These are phyloP conservation scores for Hypocryptadius cinnamomeus DNA, from an alignment of 2,113 vertebrate genomes.

Conservation along the genomic window DNA sequence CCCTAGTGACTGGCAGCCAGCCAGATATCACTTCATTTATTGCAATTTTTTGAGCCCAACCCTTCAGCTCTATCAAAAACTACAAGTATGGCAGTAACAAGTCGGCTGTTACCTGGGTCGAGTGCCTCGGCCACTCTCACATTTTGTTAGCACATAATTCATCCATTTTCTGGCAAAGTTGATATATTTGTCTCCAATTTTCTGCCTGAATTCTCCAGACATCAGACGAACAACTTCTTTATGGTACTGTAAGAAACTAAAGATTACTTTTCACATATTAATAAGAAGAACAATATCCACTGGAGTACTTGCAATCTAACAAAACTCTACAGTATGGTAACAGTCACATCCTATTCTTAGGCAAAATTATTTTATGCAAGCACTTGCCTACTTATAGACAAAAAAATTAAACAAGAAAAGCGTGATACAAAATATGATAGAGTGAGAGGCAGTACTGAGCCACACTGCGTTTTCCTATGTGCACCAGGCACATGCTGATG, in stretches of 20 bases:
- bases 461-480: background rate
- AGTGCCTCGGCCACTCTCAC: conserved; percentile 94
- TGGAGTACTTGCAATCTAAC: background rate
- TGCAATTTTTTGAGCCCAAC: background rate
- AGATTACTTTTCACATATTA: conserved; percentile 27
- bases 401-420: background rate
- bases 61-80: background rate
- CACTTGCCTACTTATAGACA: background rate
- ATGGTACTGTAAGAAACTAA: conserved; percentile 82
- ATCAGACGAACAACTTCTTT: conserved; percentile 98
- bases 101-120: conserved; percentile 83
- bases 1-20: background rate
- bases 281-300: background rate
- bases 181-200: conserved; percentile 96
- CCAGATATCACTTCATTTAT: background rate
- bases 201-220: conserved; percentile 95
- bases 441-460: background rate
- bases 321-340: background rate
- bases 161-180: conserved; percentile 97
- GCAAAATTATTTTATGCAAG: background rate
- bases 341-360: background rate
- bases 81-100: background rate
- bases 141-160: conserved; percentile 97
- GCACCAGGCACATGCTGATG: background rate
- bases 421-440: background rate